These are phyloP conservation scores for Cheilosia soror DNA, from an alignment of 2,888 invertebrate genomes.

Conservation along the genomic window DNA sequence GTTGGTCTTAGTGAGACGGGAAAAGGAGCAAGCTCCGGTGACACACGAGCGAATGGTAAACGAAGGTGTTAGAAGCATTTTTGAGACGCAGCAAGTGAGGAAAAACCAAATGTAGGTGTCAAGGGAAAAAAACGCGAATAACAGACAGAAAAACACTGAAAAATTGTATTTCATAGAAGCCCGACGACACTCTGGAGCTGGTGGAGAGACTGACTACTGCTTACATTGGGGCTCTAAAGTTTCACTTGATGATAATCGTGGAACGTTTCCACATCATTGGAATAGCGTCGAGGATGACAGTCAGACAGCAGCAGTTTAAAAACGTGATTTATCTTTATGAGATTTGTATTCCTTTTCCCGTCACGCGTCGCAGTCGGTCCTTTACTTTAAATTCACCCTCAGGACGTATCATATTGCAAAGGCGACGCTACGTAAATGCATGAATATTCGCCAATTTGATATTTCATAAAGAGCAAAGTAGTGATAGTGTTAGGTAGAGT, in stretches of 20 bases:
- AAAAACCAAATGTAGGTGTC: slow-evolving; percentile 41
- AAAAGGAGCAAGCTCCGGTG: slow-evolving; percentile 13
- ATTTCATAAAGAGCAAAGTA: slow-evolving; percentile 38
- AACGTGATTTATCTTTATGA: slow-evolving; percentile 70
- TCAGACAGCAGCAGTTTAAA: slow-evolving; percentile 43
- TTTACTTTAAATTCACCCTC: not conserved
- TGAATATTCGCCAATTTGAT: slow-evolving; percentile 31
- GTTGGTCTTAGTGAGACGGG: not conserved
- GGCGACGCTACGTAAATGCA: not conserved
- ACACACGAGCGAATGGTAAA: slow-evolving; percentile 64
- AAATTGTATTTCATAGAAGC: slow-evolving; percentile 27
- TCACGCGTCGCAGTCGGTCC: slow-evolving; percentile 1
- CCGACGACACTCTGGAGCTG: slow-evolving; percentile 40
- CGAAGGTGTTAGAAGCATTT: slow-evolving; percentile 49
- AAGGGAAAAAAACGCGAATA: slow-evolving; percentile 44
- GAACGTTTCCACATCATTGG: slow-evolving; percentile 68
- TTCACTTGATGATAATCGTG: slow-evolving; percentile 68
- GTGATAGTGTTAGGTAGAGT: slow-evolving; percentile 24
- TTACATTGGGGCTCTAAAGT: slow-evolving; percentile 57
- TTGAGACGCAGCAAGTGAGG: not conserved
- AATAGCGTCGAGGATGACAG: slow-evolving; percentile 34
- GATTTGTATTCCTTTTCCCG: slow-evolving; percentile 40
- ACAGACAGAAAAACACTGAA: slow-evolving; percentile 30
- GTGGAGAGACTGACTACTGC: slow-evolving; percentile 24
- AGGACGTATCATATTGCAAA: not conserved